Evolutionary conservation across 2,113 vertebrate species (phyloP).

Genomic region (Periophthalmus modestus): DNA sequence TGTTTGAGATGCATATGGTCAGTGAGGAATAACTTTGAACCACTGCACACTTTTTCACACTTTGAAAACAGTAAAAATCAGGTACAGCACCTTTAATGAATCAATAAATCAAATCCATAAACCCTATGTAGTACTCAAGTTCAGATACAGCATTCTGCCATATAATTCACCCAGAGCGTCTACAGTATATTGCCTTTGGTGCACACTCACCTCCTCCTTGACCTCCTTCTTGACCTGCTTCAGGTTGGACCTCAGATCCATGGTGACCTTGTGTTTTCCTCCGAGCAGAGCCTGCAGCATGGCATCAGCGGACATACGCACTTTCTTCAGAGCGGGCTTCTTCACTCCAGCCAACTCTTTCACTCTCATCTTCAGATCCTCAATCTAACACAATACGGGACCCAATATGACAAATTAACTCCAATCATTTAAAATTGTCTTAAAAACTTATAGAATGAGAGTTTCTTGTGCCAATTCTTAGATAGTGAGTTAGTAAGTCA

Average conservation of each 20-base stretch:
- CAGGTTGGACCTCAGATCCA: conserved; percentile 94
- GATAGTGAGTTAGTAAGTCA: neutral
- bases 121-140: no score
- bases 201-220: conserved; percentile 84
- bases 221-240: conserved; percentile 98
- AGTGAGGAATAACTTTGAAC: no score
- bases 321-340: conserved; percentile 87
- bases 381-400: conserved; percentile 74
- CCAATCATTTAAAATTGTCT: neutral
- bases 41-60: no score
- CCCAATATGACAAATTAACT: neutral
- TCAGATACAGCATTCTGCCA: neutral
- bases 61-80: no score
- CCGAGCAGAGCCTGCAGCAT: conserved; percentile 86
- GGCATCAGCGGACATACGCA: conserved; percentile 82
- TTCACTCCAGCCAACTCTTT: conserved; percentile 91
- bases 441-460: neutral
- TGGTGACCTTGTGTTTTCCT: conserved; percentile 75
- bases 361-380: conserved; percentile 90
- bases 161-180: no score
- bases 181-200: neutral
- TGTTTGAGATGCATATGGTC: no score
- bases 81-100: no score
- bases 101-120: no score
- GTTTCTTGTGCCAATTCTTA: neutral